These are phyloP conservation scores for Chromoteleia sp. DNA, from an alignment of 2,888 invertebrate species.

Conservation along the genomic window DNA sequence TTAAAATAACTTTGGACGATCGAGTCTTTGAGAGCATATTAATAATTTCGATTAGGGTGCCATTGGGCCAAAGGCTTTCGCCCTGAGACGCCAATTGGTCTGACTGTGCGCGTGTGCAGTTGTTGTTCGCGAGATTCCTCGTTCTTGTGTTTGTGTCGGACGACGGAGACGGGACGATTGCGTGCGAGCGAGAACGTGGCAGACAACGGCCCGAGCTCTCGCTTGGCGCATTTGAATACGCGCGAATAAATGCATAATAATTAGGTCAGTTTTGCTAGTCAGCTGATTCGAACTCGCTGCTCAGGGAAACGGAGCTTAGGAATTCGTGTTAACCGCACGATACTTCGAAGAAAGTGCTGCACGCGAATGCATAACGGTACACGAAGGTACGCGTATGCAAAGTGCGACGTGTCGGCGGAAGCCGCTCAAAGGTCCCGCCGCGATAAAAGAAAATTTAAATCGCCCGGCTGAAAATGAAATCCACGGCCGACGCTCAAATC, in stretches of 20 bases:
- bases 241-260: slow-evolving; percentile 85
- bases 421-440: slow-evolving; percentile 68
- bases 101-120: slow-evolving; percentile 64
- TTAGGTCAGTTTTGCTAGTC: slow-evolving; percentile 85
- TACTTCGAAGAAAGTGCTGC: slow-evolving; percentile 71
- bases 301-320: slow-evolving; percentile 72
- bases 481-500: slow-evolving; percentile 17
- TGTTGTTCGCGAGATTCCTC: slow-evolving; percentile 48
- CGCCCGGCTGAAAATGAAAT: slow-evolving; percentile 51
- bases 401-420: slow-evolving; percentile 69
- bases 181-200: slow-evolving; percentile 70
- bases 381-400: slow-evolving; percentile 71
- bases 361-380: slow-evolving; percentile 72
- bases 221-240: slow-evolving; percentile 84
- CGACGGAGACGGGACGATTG: slow-evolving; percentile 51
- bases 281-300: slow-evolving; percentile 80
- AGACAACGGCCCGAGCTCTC: slow-evolving; percentile 76
- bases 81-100: slow-evolving; percentile 63
- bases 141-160: slow-evolving; percentile 62
- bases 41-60: slow-evolving; percentile 62
- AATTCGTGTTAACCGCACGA: slow-evolving; percentile 75
- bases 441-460: slow-evolving; percentile 65
- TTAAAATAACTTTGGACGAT: not conserved
- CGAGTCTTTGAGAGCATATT: slow-evolving; percentile 31
- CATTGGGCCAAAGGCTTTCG: slow-evolving; percentile 60